Base-by-base conservation (phyloP, 2,797 vertebrate species). In the Mareca strepera region DNA sequence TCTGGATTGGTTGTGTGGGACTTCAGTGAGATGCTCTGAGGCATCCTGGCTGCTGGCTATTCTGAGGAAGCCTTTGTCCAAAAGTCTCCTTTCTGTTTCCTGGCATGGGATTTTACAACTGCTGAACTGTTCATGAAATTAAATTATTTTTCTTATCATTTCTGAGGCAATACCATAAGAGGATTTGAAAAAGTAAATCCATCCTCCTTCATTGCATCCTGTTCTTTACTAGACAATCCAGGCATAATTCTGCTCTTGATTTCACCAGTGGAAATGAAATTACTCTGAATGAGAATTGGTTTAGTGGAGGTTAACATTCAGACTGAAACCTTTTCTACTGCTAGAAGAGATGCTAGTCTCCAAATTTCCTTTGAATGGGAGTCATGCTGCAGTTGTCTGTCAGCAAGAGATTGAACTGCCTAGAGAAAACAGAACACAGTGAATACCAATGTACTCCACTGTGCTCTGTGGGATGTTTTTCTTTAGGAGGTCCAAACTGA, bases 71-170 rank as follows among this genome's bases (percentile, higher is more conserved):
- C 21, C 33, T 62, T 78, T 81, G 48, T 78, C 62, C 76, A 88
- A 29, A 82, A 60, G 31, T 43, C 67, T 93, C 29, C 55, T 79
- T 86, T 91, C 70, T 88, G 18, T 67, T 84, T 82, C 83, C 63
- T 76, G 21, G 28, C 0, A 0, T 67, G 59, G 86, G 63, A 60
- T 94, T 96, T 94, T 63, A 84, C 37, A 74, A 17, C 86, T 82
- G 63, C 60, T 90, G 88, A 91, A 66, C 82, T 66, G 55, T 60
- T 90, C 75, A 41, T 60, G 92, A 95, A 93, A 96, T 95, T 93
- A 90, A 96, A 93, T 96, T 94, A 79, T 94, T 92, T 94, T 88
- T 74, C 77, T 93, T 94, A 96, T 94, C 90, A 82, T 91, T 88
- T 60, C 83, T 58, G 41, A 80, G 82, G 90, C 93, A 92, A 88